These are phyloP conservation scores for Caenorhabditis sp. DNA, from an alignment of 2,888 invertebrate genomes.

Conservation along the genomic window DNA sequence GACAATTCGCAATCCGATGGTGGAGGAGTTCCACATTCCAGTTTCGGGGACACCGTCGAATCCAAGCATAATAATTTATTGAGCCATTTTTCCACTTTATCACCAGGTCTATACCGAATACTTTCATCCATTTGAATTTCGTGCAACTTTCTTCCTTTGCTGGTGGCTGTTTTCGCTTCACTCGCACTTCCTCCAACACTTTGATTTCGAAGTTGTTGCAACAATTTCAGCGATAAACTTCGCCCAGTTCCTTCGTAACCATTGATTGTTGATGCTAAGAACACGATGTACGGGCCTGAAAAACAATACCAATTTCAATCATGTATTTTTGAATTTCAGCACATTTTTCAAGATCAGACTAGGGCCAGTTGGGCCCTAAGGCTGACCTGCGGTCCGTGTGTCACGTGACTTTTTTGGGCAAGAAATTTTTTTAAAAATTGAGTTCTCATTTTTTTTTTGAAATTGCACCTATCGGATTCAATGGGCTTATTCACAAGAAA, in stretches of 20 bases:
- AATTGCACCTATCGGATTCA: no score
- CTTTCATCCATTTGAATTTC: conserved; percentile 85
- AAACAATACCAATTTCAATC: no score
- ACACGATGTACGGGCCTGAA: conserved; percentile 72
- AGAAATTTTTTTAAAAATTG: conserved; percentile 7
- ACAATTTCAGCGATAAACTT: conserved; percentile 89
- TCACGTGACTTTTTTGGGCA: no score
- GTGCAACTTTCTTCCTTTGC: conserved; percentile 70
- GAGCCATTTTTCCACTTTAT: conserved; percentile 85
- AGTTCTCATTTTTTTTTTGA: no score
- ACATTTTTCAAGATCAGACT: no score
- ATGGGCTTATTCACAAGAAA: no score
- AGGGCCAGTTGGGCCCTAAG: no score
- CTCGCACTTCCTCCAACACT: conserved; percentile 44
- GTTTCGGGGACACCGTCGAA: conserved; percentile 72
- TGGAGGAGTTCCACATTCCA: conserved; percentile 82
- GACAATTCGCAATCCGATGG: conserved; percentile 85
- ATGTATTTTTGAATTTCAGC: no score
- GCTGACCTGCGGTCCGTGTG: no score
- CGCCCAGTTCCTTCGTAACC: conserved; percentile 88
- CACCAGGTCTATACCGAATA: conserved; percentile 83
- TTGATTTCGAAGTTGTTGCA: conserved; percentile 82
- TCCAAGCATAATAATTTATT: conserved; percentile 89
- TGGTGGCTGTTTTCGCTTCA: conserved; percentile 33
- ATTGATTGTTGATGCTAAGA: conserved; percentile 94